Percentiles rank a stretch among this genome's conserved stretches.
These are phyloP conservation scores for Chironex yamaguchii DNA, from an alignment of 30 jellyfish, hydroid and myxozoan species.

Conservation along the genomic window DNA sequence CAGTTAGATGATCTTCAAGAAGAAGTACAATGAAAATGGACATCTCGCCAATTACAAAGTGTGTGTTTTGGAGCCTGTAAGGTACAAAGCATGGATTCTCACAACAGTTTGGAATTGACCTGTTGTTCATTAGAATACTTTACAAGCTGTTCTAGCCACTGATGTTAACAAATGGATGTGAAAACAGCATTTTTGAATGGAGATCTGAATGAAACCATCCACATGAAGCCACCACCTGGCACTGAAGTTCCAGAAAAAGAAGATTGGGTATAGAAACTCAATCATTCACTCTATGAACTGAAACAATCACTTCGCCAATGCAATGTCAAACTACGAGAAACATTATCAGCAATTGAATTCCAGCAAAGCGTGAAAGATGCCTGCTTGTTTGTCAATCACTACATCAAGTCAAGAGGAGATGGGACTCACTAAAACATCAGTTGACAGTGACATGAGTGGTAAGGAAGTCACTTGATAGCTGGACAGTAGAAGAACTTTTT, in stretches of 20 bases:
- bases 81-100: not conserved
- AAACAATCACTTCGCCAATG: not conserved
- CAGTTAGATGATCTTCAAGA: not conserved
- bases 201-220: not conserved
- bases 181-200: not conserved
- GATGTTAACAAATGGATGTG: not conserved
- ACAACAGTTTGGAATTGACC: not conserved
- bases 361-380: not conserved
- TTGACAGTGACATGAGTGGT: not conserved
- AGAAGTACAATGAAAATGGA: not conserved
- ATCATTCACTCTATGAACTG: not conserved
- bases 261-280: not conserved
- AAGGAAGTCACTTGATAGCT: no score
- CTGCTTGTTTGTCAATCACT: not conserved
- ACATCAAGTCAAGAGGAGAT: not conserved
- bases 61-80: not conserved
- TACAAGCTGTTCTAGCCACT: not conserved
- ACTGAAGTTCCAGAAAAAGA: not conserved
- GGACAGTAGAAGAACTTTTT: no score
- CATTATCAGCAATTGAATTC: not conserved
- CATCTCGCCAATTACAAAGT: not conserved
- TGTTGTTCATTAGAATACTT: not conserved
- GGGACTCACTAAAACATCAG: not conserved
- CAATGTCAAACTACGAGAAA: not conserved
- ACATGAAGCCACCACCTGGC: not conserved